Evolutionary conservation across 2,797 vertebrate species (phyloP).

Genomic region (Otolemur crassicaudatus): DNA sequence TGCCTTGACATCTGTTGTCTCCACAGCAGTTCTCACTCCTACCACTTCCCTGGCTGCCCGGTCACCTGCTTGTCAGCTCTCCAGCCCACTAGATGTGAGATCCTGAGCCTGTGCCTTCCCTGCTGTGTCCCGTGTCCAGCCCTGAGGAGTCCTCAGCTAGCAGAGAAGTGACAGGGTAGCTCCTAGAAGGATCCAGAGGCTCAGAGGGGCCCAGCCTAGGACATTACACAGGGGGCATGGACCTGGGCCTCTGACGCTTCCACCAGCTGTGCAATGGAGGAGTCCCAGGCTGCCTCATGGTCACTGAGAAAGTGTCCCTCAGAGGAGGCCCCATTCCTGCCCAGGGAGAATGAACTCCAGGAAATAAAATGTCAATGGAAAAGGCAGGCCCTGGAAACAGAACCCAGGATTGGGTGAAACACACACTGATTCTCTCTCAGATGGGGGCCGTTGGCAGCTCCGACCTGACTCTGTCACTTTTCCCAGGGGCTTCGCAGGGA

Average conservation of each 20-base stretch:
- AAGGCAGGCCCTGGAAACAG: slow-evolving; percentile 29
- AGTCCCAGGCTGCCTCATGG: not conserved
- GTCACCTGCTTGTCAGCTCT: rapidly evolving
- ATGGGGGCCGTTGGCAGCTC: not conserved
- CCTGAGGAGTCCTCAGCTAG: not conserved
- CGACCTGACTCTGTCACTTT: not conserved
- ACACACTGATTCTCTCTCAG: not conserved
- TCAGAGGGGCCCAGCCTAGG: not conserved
- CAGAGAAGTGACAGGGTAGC: rapidly evolving
- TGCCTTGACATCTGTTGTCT: rapidly evolving
- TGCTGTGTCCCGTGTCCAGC: rapidly evolving
- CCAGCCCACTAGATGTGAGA: not conserved
- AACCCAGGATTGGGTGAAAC: slow-evolving; percentile 63
- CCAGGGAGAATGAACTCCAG: not conserved
- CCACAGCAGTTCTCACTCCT: not conserved
- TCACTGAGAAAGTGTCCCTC: not conserved
- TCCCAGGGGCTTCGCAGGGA: slow-evolving; percentile 40
- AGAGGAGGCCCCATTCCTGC: not conserved
- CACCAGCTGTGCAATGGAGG: not conserved
- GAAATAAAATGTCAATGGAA: slow-evolving; percentile 60
- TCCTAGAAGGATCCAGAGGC: not conserved
- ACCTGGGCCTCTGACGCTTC: not conserved
- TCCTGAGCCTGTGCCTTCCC: not conserved
- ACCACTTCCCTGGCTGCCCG: rapidly evolving
- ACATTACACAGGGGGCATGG: not conserved